Evolutionary conservation across 2,888 invertebrate genomes (phyloP), one percentile per base, ranked within the genome.

Genomic region (Boloria selene): DNA sequence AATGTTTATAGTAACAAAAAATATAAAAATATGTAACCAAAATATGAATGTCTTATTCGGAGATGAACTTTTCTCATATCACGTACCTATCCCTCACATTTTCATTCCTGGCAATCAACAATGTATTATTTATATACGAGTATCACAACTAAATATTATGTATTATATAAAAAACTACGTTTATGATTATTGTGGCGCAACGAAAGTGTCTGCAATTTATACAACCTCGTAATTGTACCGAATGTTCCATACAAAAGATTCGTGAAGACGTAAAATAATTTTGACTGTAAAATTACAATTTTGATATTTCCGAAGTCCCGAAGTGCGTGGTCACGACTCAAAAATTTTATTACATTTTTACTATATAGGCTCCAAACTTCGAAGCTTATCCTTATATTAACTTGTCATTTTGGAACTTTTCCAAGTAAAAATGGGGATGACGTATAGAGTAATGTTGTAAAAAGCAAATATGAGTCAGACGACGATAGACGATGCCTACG

Each of bases 1-100:
- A 88, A 89, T 89, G 75, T 79, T 83, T 81, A 82, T 82, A 73
- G 73, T 52, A 72, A 77, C 79, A 80, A 85, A 81, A 81, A 80
- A 80, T 76, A 69, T 70, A 70, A 69, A 76, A 77, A 73, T 74
- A 78, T 75, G 74, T 72, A 78, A 68, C 62, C 61, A 75, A 79
- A 78, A 79, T 79, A 74, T 72, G 69, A 78, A 73, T 67, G 73
- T 76, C 78, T 76, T 75, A 76, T 38, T 44, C 22, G n/a, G 26
- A 56, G 22, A 56, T 26, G 26, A 45, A 5, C 22, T 10, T 38
- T 38, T 38, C 7, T 38, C 31, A 38, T 38, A 7, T 38, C 31
- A 38, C 31, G 10, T 10, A n/a, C n/a, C n/a, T n/a, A 38, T 38
- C 31, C 31, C 7, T 38, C 7, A 38, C 31, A 31, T 31, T 31